Percentiles rank a stretch among this genome's conserved stretches.
These are phyloP conservation scores for Novumbra hubbsi DNA, from an alignment of 2,797 vertebrate genomes.

Conservation along the genomic window DNA sequence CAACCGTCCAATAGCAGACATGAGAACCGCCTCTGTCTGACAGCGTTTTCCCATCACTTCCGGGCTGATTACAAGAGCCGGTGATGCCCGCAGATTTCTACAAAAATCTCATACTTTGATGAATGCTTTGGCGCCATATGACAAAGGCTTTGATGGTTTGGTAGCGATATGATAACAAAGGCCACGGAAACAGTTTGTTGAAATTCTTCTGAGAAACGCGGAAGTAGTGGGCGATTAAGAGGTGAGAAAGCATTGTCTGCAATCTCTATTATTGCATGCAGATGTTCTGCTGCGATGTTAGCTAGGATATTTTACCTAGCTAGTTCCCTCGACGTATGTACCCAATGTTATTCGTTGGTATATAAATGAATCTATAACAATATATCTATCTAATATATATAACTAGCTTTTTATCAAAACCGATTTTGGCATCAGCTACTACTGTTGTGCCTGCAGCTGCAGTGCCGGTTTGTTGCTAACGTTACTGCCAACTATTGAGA, in stretches of 20 bases:
- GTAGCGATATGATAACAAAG: background rate
- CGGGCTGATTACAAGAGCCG: conserved; percentile 60
- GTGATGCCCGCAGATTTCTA: conserved; percentile 52
- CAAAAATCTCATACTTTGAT: background rate
- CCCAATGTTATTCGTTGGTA: background rate
- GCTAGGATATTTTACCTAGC: background rate
- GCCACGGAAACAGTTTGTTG: background rate
- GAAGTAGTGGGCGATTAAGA: conserved; percentile 45
- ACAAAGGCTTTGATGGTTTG: background rate
- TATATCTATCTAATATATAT: background rate
- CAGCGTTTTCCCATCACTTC: conserved; percentile 64
- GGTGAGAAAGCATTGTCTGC: conserved; percentile 65
- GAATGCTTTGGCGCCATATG: background rate
- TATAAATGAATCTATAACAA: background rate
- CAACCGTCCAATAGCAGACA: conserved; percentile 73
- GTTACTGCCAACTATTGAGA: background rate
- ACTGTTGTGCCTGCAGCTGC: background rate
- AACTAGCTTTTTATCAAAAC: background rate
- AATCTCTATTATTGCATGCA: conserved; percentile 47
- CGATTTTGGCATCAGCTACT: background rate
- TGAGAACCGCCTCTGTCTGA: conserved; percentile 42
- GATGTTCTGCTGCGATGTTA: conserved; percentile 15
- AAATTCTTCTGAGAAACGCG: conserved; percentile 22
- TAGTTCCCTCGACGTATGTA: background rate
- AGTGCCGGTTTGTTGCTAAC: background rate